Evolutionary conservation across 2,888 invertebrate species (phyloP), one percentile per base, ranked within the genome.

Genomic region (Ceriagrion tenellum): DNA sequence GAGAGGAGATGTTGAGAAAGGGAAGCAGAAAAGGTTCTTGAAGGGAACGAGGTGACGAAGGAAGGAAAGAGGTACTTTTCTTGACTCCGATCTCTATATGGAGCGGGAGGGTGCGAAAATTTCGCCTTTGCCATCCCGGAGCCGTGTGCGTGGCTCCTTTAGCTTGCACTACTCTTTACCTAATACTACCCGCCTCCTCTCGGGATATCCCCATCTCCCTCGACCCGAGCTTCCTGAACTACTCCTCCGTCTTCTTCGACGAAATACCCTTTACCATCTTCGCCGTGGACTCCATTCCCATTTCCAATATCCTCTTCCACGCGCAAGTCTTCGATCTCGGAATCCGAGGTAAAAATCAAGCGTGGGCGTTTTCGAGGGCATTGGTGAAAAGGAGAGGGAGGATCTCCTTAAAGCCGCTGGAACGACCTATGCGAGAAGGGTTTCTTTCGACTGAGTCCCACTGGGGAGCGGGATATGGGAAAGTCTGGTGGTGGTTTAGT

Each of bases 341-440:
- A 69, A 26, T 69, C 69, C 69, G n/a, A 69, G 69, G 69, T 69
- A n/a, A 69, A 69, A n/a, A 69, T 69, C 69, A 69, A 69, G 26
- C n/a, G 69, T 0, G 4, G 69, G 69, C 23, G 69, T 69, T 69
- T 69, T 69, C 69, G 59, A 18, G 59, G 59, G 20, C 20, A 59
- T 59, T 59, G 59, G 59, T 16, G 59, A 59, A 18, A 20, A 59
- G 12, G 47, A 4, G 59, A n/a, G 59, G 59, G 3, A 26, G 69
- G 69, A 69, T 69, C 69, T 69, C 20, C 47, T 59, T 59, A 59
- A 59, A 59, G 59, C 59, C 59, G 16, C 59, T 10, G 20, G 20
- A 3, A 12, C 20, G 59, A 12, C 18, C 13, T 20, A 10, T 59
- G 59, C 59, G 59, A 10, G 13, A 47, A 8, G 59, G 59, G 59